These are phyloP conservation scores for Melanchra persicariae DNA, from an alignment of 2,888 invertebrate species.

Conservation along the genomic window DNA sequence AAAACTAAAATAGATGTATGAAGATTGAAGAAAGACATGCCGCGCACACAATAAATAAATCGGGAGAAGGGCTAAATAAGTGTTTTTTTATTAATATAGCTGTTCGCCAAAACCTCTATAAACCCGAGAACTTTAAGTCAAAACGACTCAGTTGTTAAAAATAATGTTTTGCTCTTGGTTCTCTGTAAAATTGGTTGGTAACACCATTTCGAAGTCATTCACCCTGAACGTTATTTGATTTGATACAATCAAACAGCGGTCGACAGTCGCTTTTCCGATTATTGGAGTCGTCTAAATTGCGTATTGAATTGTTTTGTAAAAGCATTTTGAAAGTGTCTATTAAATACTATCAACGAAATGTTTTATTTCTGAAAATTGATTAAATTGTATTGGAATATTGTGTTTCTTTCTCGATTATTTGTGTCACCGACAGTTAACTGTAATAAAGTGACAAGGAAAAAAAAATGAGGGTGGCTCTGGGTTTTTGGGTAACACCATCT, in stretches of 20 bases:
- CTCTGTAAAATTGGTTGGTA: not conserved
- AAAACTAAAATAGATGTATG: no score
- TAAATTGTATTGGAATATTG: not conserved
- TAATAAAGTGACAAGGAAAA: not conserved
- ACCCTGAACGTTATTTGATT: slow-evolving; percentile 30
- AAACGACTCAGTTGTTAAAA: not conserved
- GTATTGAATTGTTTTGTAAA: slow-evolving; percentile 27
- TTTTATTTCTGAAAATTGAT: not conserved
- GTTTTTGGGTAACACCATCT: no score
- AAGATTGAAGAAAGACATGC: no score
- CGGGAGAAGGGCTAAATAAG: no score
- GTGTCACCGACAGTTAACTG: not conserved
- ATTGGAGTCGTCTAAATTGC: slow-evolving; percentile 22
- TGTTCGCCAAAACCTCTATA: no score
- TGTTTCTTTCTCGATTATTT: not conserved
- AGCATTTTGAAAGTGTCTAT: slow-evolving; percentile 19
- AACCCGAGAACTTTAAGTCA: not conserved
- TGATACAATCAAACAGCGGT: slow-evolving; percentile 12
- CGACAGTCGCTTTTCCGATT: slow-evolving; percentile 10
- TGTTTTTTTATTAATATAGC: no score
- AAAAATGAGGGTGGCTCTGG: no score
- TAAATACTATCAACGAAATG: not conserved
- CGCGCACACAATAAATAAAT: no score
- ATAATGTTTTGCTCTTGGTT: not conserved
- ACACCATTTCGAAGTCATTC: slow-evolving; percentile 20